Evolutionary conservation across 2,797 vertebrate species (phyloP).

Genomic region (Malacoctenus gilli): DNA sequence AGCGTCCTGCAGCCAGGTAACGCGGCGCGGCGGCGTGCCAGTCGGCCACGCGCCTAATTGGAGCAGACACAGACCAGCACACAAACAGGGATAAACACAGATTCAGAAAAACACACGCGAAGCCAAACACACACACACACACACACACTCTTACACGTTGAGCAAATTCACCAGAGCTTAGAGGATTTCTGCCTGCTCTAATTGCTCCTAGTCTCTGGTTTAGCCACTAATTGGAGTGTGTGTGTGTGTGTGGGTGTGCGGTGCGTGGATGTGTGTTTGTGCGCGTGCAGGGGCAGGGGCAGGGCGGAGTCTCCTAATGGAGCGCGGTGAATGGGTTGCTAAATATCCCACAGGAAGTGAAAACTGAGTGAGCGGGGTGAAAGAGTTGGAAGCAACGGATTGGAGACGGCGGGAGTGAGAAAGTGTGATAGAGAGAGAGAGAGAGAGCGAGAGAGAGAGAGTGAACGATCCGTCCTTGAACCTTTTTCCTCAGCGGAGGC

Average conservation of each 20-base stretch:
- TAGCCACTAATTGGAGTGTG: conserved; percentile 71
- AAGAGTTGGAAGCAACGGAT: conserved; percentile 27
- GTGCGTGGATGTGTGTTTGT: conserved; percentile 35
- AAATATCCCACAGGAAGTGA: conserved; percentile 70
- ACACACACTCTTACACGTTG: conserved; percentile 17
- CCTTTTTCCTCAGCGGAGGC: conserved; percentile 69
- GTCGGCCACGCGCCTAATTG: conserved; percentile 45
- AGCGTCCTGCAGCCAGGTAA: conserved; percentile 92
- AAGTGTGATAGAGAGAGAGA: conserved; percentile 63
- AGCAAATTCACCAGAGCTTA: conserved; percentile 54
- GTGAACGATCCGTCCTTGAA: conserved; percentile 71
- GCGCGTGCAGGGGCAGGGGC: conserved; percentile 21
- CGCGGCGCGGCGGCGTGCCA: conserved; percentile 31
- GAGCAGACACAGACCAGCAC: conserved; percentile 40
- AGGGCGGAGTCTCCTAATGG: conserved; percentile 74
- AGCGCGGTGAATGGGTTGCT: conserved; percentile 65
- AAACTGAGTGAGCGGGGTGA: conserved; percentile 47
- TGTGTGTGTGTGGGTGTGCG: conserved; percentile 23
- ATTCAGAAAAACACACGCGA: background rate
- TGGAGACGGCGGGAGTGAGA: conserved; percentile 35
- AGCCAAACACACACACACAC: conserved; percentile 8
- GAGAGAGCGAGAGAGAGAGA: conserved; percentile 63
- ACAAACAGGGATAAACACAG: conserved; percentile 42
- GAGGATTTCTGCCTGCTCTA: conserved; percentile 68
- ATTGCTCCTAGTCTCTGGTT: conserved; percentile 75